Evolutionary conservation across 2,888 invertebrate genomes (phyloP), one percentile per base, ranked within the genome.

Genomic region (Notodonta ziczac): DNA sequence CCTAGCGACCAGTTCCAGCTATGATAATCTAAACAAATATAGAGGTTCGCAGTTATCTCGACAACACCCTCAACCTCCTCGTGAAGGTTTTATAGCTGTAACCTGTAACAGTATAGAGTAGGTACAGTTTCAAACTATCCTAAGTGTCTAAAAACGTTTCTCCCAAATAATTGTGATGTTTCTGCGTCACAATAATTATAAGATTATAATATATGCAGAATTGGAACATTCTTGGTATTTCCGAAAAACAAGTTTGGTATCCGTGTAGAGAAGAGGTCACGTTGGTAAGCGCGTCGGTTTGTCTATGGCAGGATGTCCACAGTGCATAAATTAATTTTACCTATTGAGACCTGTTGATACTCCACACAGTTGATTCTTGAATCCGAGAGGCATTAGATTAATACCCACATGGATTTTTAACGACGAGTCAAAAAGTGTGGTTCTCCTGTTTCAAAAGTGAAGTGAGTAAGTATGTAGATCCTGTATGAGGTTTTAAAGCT

Each of bases 171-270:
- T 5, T n/a, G 2, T 13, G 9, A 12, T 24, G 53, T 14, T 10
- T 50, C 16, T 50, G 35, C 53, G 35, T 53, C 5, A 9, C 35
- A 39, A 35, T 46, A 16, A 46, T 46, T 46, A 58, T 42, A 54
- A 52, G 42, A 16, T 63, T 61, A 53, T 63, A 73, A 67, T 73
- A 62, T 76, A 74, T 74, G 68, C 71, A 56, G 66, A 64, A 72
- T 61, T 67, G 58, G 63, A 60, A 72, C 68, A 76, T 76, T 77
- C 71, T 74, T 71, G 73, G 73, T 76, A 74, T 77, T 75, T 77
- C 71, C 68, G 68, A 67, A 57, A 78, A 84, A 84, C 84, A 59
- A 71, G 85, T 84, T 85, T 81, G 57, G 72, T 57, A 81, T 83
- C 81, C 84, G 84, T 63, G 67, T 66, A 67, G 68, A 56, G 13